These are phyloP conservation scores for Petrocephalus zakoni DNA, from an alignment of 2,113 vertebrate genomes.

Conservation along the genomic window DNA sequence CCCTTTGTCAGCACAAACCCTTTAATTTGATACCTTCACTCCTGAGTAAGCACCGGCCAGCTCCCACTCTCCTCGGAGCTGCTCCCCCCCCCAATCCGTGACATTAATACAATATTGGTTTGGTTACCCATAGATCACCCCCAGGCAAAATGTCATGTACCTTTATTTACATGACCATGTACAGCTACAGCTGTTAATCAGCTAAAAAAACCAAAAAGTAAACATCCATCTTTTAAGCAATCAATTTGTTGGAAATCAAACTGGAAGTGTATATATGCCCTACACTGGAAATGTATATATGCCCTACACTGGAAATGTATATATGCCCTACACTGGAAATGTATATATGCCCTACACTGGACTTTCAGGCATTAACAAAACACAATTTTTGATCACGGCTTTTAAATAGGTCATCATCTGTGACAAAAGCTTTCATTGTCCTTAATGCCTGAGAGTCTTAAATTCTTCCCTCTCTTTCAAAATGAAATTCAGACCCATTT, in stretches of 20 bases:
- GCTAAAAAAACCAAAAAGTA: neutral
- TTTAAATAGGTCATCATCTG: neutral
- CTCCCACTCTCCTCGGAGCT: slow-evolving; percentile 67
- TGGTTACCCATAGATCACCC: slow-evolving; percentile 46
- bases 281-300: neutral
- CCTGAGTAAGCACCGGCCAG: slow-evolving; percentile 87
- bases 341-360: neutral
- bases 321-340: neutral
- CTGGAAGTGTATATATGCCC: neutral
- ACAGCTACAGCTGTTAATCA: neutral
- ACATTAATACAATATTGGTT: slow-evolving; percentile 42
- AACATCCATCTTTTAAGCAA: neutral
- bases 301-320: neutral
- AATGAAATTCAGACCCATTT: slow-evolving; percentile 3
- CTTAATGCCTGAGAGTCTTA: neutral
- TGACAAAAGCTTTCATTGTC: neutral
- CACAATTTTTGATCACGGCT: neutral
- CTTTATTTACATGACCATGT: slow-evolving; percentile 17
- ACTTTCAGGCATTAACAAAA: neutral
- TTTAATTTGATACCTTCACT: slow-evolving; percentile 92
- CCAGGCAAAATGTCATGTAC: slow-evolving; percentile 42
- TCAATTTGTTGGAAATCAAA: neutral
- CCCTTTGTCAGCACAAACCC: slow-evolving; percentile 97
- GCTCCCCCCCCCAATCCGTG: slow-evolving; percentile 53
- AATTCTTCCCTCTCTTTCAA: neutral